These are phyloP conservation scores for Diploptera punctata DNA, from an alignment of 2,888 invertebrate species.

Conservation along the genomic window DNA sequence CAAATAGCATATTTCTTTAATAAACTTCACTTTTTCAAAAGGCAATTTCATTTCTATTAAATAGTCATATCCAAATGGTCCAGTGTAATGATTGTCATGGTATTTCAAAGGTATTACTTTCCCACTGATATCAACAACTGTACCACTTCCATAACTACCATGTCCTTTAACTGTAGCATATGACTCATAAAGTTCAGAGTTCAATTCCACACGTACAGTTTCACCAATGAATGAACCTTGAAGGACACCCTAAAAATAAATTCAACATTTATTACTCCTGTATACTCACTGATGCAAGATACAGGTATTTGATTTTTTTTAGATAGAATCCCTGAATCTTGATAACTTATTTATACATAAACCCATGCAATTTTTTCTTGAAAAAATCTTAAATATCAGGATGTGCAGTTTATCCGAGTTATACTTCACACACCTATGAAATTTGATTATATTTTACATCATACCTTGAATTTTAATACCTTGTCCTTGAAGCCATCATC, in stretches of 20 bases:
- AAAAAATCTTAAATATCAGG: too few species aligned
- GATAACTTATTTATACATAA: too few species aligned
- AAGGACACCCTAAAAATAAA: not conserved
- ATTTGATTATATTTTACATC: too few species aligned
- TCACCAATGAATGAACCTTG: conserved; percentile 22
- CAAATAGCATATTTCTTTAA: not conserved
- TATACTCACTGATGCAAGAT: not conserved
- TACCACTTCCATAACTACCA: conserved; percentile 58
- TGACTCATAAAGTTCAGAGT: not conserved
- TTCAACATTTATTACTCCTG: not conserved
- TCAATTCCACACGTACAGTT: conserved; percentile 9
- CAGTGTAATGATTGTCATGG: conserved; percentile 44
- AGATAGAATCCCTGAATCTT: too few species aligned
- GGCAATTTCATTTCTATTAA: conserved; percentile 64
- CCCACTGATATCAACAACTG: conserved; percentile 56
- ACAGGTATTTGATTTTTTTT: too few species aligned
- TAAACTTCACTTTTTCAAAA: conserved; percentile 46
- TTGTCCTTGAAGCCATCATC: too few species aligned
- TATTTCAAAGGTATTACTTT: conserved; percentile 39
- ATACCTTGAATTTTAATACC: too few species aligned
- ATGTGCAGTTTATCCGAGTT: too few species aligned
- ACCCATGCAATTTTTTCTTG: too few species aligned
- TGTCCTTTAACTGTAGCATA: conserved; percentile 53
- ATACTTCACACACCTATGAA: too few species aligned
- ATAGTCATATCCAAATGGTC: conserved; percentile 49